Evolutionary conservation across 2,113 vertebrate genomes (phyloP).

Genomic region (Gallinago undulata): DNA sequence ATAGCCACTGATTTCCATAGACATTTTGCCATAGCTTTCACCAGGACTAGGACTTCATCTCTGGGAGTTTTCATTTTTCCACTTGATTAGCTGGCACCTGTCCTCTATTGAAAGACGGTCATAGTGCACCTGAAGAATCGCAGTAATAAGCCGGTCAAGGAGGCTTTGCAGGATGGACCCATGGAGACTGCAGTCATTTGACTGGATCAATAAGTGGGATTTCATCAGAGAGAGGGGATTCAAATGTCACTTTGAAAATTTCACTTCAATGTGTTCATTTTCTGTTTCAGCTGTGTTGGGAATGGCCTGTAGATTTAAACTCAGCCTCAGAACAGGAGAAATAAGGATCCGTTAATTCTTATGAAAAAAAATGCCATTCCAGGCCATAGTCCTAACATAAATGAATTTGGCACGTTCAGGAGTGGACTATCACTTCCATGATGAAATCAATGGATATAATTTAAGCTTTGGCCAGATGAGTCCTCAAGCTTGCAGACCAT

Average conservation of each 20-base stretch:
- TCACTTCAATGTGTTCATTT: slow-evolving; percentile 1
- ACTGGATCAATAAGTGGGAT: slow-evolving; percentile 39
- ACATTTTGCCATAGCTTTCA: slow-evolving; percentile 7
- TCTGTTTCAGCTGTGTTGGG: slow-evolving; percentile 8
- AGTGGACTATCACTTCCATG: not conserved
- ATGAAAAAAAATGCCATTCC: not conserved
- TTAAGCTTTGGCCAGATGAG: slow-evolving; percentile 8
- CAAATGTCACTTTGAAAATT: slow-evolving; percentile 41
- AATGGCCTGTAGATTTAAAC: slow-evolving; percentile 25
- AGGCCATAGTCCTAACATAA: not conserved
- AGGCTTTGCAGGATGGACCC: not conserved
- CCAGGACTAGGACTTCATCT: not conserved
- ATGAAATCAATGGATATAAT: slow-evolving; percentile 21
- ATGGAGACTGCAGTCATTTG: not conserved
- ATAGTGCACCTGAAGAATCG: not conserved
- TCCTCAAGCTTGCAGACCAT: slow-evolving; percentile 29
- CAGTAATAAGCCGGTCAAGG: not conserved
- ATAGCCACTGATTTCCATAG: not conserved
- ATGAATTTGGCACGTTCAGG: not conserved
- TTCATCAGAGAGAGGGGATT: slow-evolving; percentile 21
- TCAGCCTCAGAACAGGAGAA: not conserved
- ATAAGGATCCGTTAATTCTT: slow-evolving; percentile 16
- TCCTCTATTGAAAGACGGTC: not conserved
- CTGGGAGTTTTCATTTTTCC: not conserved
- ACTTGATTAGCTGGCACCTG: not conserved